phyloP scores from a whole-genome alignment of 2,888 invertebrate species.

The Hipparchia semele region DNA sequence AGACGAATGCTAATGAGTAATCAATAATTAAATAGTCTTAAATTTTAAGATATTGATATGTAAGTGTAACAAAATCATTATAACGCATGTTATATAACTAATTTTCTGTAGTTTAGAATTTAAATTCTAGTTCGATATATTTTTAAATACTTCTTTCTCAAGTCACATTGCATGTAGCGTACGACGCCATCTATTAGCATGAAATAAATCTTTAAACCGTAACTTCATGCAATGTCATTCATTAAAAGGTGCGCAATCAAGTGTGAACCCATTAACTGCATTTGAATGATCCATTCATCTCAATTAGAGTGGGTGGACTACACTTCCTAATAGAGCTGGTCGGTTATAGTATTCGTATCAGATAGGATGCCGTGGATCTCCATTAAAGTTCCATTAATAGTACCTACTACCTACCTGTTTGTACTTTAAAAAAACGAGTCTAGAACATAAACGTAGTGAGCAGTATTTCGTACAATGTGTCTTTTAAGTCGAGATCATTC shows the following conservation, averaged over 20 bases:
- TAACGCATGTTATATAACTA: too few species aligned
- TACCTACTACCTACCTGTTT: neutral
- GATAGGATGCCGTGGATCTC: slow-evolving; percentile 28
- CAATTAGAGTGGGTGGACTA: slow-evolving; percentile 29
- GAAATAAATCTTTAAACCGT: slow-evolving; percentile 11
- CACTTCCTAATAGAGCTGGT: slow-evolving; percentile 22
- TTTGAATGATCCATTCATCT: slow-evolving; percentile 34
- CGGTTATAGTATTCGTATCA: slow-evolving; percentile 17
- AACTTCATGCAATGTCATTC: slow-evolving; percentile 23
- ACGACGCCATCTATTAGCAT: slow-evolving; percentile 9
- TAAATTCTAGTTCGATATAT: neutral
- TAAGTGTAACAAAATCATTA: too few species aligned
- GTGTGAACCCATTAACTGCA: slow-evolving; percentile 29
- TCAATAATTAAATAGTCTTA: neutral
- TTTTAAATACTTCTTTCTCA: neutral
- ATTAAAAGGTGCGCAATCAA: slow-evolving; percentile 32
- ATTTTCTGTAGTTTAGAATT: neutral
- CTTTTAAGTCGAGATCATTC: too few species aligned
- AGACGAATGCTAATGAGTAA: slow-evolving; percentile 7
- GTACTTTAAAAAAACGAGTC: neutral
- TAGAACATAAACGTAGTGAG: neutral
- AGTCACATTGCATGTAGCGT: neutral
- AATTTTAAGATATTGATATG: too few species aligned
- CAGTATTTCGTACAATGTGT: too few species aligned
- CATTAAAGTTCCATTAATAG: slow-evolving; percentile 9